Base-by-base conservation (phyloP, 1,140 invertebrate species). In the Choristoneura fumiferana region DNA sequence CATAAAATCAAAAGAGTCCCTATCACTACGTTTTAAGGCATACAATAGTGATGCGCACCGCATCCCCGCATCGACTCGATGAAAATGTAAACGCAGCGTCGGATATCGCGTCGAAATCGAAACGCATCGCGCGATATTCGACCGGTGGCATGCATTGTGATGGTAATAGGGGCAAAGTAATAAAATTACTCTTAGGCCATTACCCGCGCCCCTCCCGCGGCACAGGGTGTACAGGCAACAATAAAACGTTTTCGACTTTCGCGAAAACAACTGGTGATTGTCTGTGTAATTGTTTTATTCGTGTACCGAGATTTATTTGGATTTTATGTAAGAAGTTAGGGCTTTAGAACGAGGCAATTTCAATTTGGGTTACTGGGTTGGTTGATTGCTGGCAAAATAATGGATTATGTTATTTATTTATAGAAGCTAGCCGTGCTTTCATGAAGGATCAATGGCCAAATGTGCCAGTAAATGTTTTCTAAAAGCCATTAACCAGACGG, bases 131-230 rank as follows among this genome's bases (percentile, higher is more conserved):
- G n/a, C 56, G 60, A 57, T 63, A 72, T 76, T 65, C 76, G 73
- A 70, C 75, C 75, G 76, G 80, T 77, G n/a, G n/a, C n/a, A n/a
- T 66, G 78, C 73, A 87, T 87, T 88, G 85, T 88, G 73, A 87
- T 87, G 85, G 74, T 86, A 84, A 88, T 88, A 73, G 84, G 84
- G 82, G 83, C 81, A 85, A 82, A 83, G 84, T 88, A 88, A 88
- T 88, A 88, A 88, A 88, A 88, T 88, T 88, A 88, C 85, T 88
- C 69, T 85, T 87, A 87, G 71, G 74, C 85, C 85, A 88, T 88
- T 88, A 88, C 85, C 69, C 79, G 73, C 57, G 71, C 75, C 81
- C 78, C 78, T 63, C 65, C 60, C 40, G 29, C 64, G 56, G 60
- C 83, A 84, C 69, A 84, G 82, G 82, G 73, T 84, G 84, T 78